Base-by-base conservation (phyloP, 2,888 invertebrate genomes). In the Meteorus cinctellus region DNA sequence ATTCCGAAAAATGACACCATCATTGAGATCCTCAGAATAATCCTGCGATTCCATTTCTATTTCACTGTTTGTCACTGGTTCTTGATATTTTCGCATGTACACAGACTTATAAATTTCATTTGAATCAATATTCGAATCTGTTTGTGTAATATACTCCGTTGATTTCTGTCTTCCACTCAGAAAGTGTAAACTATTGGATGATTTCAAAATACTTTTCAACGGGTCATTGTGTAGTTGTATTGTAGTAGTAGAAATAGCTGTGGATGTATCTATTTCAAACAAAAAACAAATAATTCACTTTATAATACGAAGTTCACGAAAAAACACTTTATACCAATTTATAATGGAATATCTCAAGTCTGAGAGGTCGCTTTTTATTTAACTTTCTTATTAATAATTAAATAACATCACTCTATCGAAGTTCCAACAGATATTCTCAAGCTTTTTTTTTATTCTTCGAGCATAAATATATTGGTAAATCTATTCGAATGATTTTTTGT, bases 181-280 rank as follows among this genome's bases (percentile, higher is more conserved):
- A 27, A 48, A 45, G 29, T 66, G 62, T 62, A 63, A 69, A 69
- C 68, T 76, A 65, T 62, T 76, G 36, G 81, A 67, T 19, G 82
- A 73, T 71, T 85, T 85, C 36, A 85, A 73, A 79, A 84, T 85
- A 75, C 84, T 80, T 81, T 82, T 85, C 31, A 79, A 79, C 63
- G 77, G 36, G 41, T 84, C 83, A 62, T 29, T 67, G 59, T 41
- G 59, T 24, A 71, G 55, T 8, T 75, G 69, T 27, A 87, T 86
- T 85, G 16, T 68, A 62, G 62, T 27, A 14, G 34, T 59, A 1
- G 60, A 19, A 27, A n/a, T 62, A 6, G 29, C 16, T 14, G 19
- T 19, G 16, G 34, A 41, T 31, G 41, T 72, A 71, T n/a, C 16
- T 24, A 41, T 31, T 55, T 29, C 5, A 63, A 71, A 74, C 31